A percentile compares a stretch with the other conserved stretches of the same genome.
Evolutionary conservation across 23 tunicate species (phyloP).

Genomic region (Diplosoma virens): DNA sequence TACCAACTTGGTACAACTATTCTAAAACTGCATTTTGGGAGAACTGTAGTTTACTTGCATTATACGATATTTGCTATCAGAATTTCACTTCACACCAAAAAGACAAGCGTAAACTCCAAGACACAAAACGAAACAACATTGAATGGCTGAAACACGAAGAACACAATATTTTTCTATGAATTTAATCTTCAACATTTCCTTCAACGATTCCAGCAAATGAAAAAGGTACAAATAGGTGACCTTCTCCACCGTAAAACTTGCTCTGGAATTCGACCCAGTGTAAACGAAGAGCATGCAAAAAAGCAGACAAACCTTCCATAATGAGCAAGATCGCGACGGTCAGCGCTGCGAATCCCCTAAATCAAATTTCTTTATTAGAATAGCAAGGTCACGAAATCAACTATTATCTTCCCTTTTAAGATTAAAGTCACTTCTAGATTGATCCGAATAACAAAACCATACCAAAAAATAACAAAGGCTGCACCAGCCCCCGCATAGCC

Average conservation of each 20-base stretch:
- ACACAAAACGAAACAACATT: too few species aligned
- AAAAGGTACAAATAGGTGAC: conserved; percentile 76
- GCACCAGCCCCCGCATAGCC: conserved; percentile 64
- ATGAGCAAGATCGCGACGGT: conserved; percentile 76
- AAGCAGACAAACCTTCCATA: conserved; percentile 93
- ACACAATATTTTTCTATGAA: too few species aligned
- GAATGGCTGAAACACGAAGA: too few species aligned
- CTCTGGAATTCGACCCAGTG: conserved; percentile 95
- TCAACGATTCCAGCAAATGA: conserved; percentile 60
- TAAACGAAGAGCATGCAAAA: conserved; percentile 84
- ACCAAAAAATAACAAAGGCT: conserved; percentile 78
- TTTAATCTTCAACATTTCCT: conserved; percentile 66
- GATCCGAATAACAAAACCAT: neutral
- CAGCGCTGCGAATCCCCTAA: conserved; percentile 57
- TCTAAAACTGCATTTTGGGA: too few species aligned
- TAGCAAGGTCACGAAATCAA: too few species aligned
- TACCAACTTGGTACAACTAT: too few species aligned
- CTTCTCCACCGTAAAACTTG: conserved; percentile 89
- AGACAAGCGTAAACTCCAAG: too few species aligned
- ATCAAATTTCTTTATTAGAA: too few species aligned
- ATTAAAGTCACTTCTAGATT: neutral
- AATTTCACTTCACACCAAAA: too few species aligned
- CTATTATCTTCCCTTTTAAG: too few species aligned
- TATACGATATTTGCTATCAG: too few species aligned
- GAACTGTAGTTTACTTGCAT: too few species aligned